Evolutionary conservation across 2,797 vertebrate species (phyloP), one percentile per base, ranked within the genome.

Genomic region (Amblyopsis hoosieri): DNA sequence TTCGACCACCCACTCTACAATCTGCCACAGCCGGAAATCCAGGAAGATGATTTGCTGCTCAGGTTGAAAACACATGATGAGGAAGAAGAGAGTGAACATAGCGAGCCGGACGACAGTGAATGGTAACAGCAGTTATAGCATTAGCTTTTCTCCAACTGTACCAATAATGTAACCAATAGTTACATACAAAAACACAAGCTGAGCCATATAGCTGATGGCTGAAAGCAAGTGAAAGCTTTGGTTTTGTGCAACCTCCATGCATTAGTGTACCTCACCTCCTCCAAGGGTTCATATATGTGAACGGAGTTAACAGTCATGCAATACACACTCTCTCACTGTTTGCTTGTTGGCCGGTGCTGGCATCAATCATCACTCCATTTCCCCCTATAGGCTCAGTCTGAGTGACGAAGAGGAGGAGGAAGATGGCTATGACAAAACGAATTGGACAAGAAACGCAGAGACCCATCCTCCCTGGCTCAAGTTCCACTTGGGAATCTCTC

Each of bases 1-100:
- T 95, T 94, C 51, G 1, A 88, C 37, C 95, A 97, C 66, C 89
- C 87, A 0, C 87, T 95, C 33, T 95, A 95, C 82, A 94, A 93
- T 62, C 69, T 89, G 69, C 90, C 88, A 0, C 56, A 62, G 0
- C 89, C 88, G 0, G 57, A 75, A 23, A 76, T 90, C 57, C 81
- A 66, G 0, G 89, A 94, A 13, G 90, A 93, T 3, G 94, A 96
- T 67, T 91, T 91, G 81, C 89, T 97, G 46, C 91, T 95, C 62
- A 83, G 75, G 0, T 17, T 94, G 66, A 94, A 91, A 61, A 66
- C 80, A 19, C 82, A 1, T 42, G 85, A 49, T 45, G 57, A 80
- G 3, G 73, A 76, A n/a, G 63, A 80, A 8, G 57, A 71, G 11
- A 45, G 2, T 1, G 73, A 12, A 12, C 42, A 50, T 2, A 23